phyloP scores from a whole-genome alignment of 2,888 invertebrate genomes.

The Sepioteuthis lessoniana region DNA sequence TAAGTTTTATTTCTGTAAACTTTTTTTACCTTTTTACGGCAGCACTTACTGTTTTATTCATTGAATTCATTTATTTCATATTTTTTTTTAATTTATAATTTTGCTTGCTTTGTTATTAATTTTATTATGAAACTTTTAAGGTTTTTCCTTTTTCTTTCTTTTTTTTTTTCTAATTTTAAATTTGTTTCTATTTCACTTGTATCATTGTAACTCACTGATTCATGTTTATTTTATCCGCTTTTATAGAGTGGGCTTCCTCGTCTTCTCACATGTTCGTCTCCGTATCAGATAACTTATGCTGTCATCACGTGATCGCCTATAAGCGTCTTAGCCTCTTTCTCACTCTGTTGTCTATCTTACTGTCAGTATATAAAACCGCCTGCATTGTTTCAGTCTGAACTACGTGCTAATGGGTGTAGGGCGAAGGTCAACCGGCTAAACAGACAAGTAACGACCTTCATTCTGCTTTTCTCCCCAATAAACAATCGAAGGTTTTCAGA shows the following conservation, averaged over 20 bases:
- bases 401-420: constrained; percentile 23
- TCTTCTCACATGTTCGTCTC: background rate
- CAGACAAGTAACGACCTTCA: constrained; percentile 10
- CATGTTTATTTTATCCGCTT: background rate
- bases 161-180: too few species aligned
- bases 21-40: too few species aligned
- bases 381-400: background rate
- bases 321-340: background rate
- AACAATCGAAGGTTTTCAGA: background rate
- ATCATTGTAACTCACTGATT: too few species aligned
- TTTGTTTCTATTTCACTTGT: too few species aligned
- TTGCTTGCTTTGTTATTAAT: too few species aligned
- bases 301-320: background rate
- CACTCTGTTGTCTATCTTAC: background rate
- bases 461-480: background rate
- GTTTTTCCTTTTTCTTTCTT: too few species aligned
- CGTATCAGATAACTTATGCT: background rate
- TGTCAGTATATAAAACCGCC: background rate
- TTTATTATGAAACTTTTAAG: too few species aligned
- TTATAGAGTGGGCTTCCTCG: background rate
- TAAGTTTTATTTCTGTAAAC: too few species aligned
- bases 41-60: too few species aligned
- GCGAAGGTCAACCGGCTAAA: background rate
- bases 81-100: too few species aligned
- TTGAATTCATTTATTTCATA: too few species aligned